Evolutionary conservation across 1,140 invertebrate species (phyloP).

Genomic region (Drosophila dunni): DNA sequence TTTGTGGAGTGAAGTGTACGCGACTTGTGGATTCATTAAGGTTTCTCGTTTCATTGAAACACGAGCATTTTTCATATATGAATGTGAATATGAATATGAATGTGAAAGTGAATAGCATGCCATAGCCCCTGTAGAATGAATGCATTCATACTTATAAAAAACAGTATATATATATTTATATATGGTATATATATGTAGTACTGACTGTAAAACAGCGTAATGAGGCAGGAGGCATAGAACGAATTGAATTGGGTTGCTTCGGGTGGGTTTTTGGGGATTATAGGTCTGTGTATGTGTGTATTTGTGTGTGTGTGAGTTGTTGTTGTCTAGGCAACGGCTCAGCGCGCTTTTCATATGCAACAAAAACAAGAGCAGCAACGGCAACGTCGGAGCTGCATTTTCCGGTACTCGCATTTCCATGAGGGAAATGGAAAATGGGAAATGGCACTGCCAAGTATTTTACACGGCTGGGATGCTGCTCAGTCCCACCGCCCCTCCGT

Average conservation of each 20-base stretch:
- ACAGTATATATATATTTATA: constrained; percentile 23
- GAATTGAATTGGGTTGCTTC: constrained; percentile 28
- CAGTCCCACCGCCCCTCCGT: neutral
- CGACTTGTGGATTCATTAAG: constrained; percentile 58
- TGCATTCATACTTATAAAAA: constrained; percentile 18
- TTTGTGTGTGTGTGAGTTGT: constrained; percentile 8
- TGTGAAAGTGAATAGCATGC: constrained; percentile 36
- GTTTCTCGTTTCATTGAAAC: constrained; percentile 64
- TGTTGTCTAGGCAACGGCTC: constrained; percentile 56
- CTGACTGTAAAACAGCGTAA: constrained; percentile 38
- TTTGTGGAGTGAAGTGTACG: constrained; percentile 23
- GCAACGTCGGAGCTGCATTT: constrained; percentile 53
- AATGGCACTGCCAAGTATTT: constrained; percentile 52
- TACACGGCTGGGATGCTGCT: constrained; percentile 39
- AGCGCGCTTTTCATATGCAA: constrained; percentile 42
- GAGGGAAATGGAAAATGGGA: constrained; percentile 45
- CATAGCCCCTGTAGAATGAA: constrained; percentile 33
- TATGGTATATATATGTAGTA: constrained; percentile 24
- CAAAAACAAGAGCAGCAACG: constrained; percentile 18
- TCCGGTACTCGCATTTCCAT: constrained; percentile 59
- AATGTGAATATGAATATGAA: constrained; percentile 50
- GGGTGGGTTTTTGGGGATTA: constrained; percentile 19
- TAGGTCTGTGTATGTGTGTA: neutral
- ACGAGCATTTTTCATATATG: constrained; percentile 51
- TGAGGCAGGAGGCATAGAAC: constrained; percentile 53